A percentile compares a stretch with the other conserved stretches of the same genome.
These are phyloP conservation scores for Exocentrus adspersus DNA, from an alignment of 2,888 invertebrate genomes.

Conservation along the genomic window DNA sequence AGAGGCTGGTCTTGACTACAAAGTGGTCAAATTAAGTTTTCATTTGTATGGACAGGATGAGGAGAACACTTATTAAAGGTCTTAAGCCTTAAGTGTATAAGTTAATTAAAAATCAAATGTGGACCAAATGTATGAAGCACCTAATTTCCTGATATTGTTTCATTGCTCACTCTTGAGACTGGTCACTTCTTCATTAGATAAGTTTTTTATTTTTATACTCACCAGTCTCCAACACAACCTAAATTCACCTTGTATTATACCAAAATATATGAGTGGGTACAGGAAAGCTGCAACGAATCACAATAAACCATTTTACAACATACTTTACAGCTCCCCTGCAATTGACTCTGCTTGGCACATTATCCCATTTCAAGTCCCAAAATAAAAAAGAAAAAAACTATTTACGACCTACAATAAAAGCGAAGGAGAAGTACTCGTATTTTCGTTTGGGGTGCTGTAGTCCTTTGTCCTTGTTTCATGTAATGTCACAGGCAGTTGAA, in stretches of 20 bases:
- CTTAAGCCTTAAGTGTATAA: too few relatives aligned
- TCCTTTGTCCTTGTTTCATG: conserved; percentile 10
- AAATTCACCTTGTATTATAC: too few relatives aligned
- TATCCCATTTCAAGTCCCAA: background rate
- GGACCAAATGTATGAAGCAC: too few relatives aligned
- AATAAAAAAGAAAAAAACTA: background rate
- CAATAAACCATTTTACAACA: background rate
- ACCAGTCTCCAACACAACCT: too few relatives aligned
- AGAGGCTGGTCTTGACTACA: background rate
- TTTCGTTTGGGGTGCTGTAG: conserved; percentile 5
- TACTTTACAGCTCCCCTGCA: background rate
- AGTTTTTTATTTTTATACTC: too few relatives aligned
- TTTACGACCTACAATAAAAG: conserved; percentile 15
- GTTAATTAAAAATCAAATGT: too few relatives aligned
- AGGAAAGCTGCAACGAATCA: background rate
- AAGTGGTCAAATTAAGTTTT: background rate
- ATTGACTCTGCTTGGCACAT: conserved; percentile 1
- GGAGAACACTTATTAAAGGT: background rate
- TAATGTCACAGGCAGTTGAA: conserved; percentile 3
- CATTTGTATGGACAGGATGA: background rate
- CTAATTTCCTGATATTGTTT: too few relatives aligned
- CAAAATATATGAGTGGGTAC: background rate
- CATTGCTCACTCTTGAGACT: too few relatives aligned
- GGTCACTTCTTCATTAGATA: too few relatives aligned
- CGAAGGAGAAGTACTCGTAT: background rate